Base-by-base conservation (phyloP, 1,140 invertebrate genomes). In the Wasmannia auropunctata region DNA sequence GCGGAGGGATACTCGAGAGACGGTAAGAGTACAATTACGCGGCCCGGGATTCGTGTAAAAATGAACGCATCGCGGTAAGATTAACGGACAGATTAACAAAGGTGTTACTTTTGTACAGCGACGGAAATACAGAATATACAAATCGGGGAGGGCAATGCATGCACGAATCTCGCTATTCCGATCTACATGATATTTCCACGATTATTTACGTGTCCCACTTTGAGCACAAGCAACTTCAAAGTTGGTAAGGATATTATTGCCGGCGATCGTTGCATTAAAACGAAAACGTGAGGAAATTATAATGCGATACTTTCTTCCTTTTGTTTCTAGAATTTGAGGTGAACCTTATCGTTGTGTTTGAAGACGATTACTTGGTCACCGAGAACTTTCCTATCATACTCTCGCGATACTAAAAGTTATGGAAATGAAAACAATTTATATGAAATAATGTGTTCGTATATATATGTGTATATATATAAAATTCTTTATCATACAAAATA, bases 121-220 rank as follows among this genome's bases (percentile, higher is more conserved):
- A 99, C 99, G 3, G 99, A 99, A 96, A 98, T 99, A 90, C 99
- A 99, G 96, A 99, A 99, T 94, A 99, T 99, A 94, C 99, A 99
- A 96, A 98, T 99, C 86, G 98, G 98, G 2, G 98, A 99, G 93
- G 99, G 99, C 31, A 98, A 99, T 95, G 97, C 99, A 62, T 96
- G 96, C 65, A 96, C 97, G 80, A 97, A 97, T 76, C 95, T 99
- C 14, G 95, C 97, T 62, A 97, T 99, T 92, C 98, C 99, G 28
- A 98, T 99, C 93, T 97, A 98, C 94, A 99, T 99, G 98, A 96
- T 99, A 88, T 98, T 99, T 95, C 99, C 99, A 72, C 95, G 99
- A 65, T 95, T 99, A 22, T 99, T 99, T 95, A 99, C 98, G 1
- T 99, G 99, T 94, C 98, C 98, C 16, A 98, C 98, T 56, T 96